Conservation (phyloP, 1,140 invertebrate species). For the Nylanderia fulva region DNA sequence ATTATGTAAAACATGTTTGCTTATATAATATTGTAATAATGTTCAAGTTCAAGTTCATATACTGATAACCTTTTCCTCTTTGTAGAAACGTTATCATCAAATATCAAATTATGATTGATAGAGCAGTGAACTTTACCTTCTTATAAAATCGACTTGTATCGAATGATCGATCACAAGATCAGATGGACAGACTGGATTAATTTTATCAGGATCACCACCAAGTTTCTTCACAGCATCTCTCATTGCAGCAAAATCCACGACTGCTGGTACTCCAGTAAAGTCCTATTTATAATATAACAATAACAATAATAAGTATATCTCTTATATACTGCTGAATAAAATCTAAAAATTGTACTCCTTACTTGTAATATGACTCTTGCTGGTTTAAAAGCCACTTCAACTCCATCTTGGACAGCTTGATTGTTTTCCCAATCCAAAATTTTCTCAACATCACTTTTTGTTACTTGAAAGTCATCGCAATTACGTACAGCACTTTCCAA, state of each 20-base stretch:
- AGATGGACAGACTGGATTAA: slow-evolving; percentile 98
- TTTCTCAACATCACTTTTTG: slow-evolving; percentile 94
- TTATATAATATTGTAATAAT: background rate
- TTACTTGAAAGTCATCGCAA: slow-evolving; percentile 98
- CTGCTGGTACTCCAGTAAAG: slow-evolving; percentile 98
- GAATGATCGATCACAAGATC: slow-evolving; percentile 99
- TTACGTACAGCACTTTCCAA: slow-evolving; percentile 98
- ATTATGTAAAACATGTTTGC: slow-evolving; percentile 3
- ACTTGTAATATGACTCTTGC: slow-evolving; percentile 98
- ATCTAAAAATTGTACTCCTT: slow-evolving; percentile 26
- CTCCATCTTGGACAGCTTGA: slow-evolving; percentile 89
- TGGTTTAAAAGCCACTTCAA: slow-evolving; percentile 98
- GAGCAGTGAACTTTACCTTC: slow-evolving; percentile 88
- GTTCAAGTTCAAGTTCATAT: background rate
- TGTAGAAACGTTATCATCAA: slow-evolving; percentile 1
- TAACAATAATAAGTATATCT: slow-evolving; percentile 27
- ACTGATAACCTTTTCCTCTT: slow-evolving; percentile 45
- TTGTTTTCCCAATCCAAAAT: slow-evolving; percentile 96
- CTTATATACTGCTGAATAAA: background rate
- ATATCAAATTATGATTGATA: background rate
- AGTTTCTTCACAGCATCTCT: slow-evolving; percentile 96
- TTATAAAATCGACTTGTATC: slow-evolving; percentile 97
- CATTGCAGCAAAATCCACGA: slow-evolving; percentile 99
- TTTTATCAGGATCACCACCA: slow-evolving; percentile 95
- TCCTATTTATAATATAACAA: slow-evolving; percentile 88